phyloP scores from a whole-genome alignment of 2,113 vertebrate species.

The Tachysurus fulvidraco region DNA sequence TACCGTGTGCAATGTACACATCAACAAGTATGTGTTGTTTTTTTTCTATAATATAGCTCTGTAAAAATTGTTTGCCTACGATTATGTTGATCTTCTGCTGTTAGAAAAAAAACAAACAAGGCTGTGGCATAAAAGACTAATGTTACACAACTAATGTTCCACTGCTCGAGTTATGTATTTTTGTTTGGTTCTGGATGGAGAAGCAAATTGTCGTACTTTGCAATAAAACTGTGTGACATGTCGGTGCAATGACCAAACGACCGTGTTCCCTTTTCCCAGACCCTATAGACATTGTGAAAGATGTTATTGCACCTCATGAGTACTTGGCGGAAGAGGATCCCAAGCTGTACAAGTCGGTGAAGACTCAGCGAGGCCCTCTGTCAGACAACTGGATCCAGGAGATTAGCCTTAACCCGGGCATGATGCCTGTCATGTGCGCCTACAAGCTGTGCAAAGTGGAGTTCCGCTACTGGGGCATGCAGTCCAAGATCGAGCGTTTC shows the following conservation, averaged over 20 bases:
- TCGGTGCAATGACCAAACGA: background rate
- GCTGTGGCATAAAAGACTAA: background rate
- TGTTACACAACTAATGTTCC: background rate
- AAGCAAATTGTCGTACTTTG: background rate
- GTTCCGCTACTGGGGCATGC: constrained; percentile 99
- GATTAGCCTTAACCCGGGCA: constrained; percentile 79
- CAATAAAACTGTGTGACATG: background rate
- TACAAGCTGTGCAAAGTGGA: constrained; percentile 99
- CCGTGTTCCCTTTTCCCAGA: constrained; percentile 27
- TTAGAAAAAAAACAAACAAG: background rate
- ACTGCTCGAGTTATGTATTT: background rate
- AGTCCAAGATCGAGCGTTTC: constrained; percentile 97
- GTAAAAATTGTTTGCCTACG: background rate
- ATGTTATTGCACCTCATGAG: constrained; percentile 86
- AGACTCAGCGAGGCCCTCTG: constrained; percentile 91
- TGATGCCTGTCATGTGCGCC: constrained; percentile 92
- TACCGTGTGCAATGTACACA: background rate
- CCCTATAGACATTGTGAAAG: constrained; percentile 84
- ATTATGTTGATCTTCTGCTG: background rate
- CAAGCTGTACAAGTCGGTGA: constrained; percentile 85
- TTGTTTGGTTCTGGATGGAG: background rate
- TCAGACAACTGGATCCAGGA: constrained; percentile 92
- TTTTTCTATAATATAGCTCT: background rate
- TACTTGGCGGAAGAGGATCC: constrained; percentile 95
- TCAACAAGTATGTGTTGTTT: background rate